Conservation (phyloP, 2,113 vertebrate species). For the Petaurus breviceps region DNA sequence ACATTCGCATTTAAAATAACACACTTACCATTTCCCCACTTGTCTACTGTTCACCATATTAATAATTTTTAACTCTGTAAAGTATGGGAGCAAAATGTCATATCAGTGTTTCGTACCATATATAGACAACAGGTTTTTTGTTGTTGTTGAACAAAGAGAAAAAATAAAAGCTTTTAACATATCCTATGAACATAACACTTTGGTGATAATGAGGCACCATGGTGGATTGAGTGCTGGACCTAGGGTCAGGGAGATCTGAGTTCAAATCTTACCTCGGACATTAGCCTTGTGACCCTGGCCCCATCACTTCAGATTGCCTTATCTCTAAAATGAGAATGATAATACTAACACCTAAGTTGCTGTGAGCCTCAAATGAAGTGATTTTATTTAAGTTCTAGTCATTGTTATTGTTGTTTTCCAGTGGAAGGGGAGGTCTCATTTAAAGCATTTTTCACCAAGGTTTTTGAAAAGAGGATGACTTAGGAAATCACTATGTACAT, state of each 20-base stretch:
- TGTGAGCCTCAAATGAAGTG: background rate
- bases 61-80: conserved; percentile 9
- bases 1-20: background rate
- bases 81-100: conserved; percentile 46
- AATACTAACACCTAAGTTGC: background rate
- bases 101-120: conserved; percentile 55
- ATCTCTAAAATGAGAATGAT: background rate
- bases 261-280: background rate
- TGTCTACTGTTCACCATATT: background rate
- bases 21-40: background rate
- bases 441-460: background rate
- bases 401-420: background rate
- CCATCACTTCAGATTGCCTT: background rate
- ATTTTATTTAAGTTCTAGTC: background rate
- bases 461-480: background rate
- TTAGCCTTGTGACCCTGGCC: background rate
- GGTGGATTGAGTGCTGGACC: background rate
- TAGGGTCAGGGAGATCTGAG: background rate
- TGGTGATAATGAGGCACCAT: background rate
- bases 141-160: conserved; percentile 44
- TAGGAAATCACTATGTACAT: background rate
- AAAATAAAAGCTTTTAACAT: background rate
- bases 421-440: background rate
- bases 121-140: background rate
- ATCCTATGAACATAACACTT: background rate